A percentile compares a stretch with the other conserved stretches of the same genome.
Conservation (phyloP, 2,888 invertebrate genomes). For the Callosobruchus maculatus region DNA sequence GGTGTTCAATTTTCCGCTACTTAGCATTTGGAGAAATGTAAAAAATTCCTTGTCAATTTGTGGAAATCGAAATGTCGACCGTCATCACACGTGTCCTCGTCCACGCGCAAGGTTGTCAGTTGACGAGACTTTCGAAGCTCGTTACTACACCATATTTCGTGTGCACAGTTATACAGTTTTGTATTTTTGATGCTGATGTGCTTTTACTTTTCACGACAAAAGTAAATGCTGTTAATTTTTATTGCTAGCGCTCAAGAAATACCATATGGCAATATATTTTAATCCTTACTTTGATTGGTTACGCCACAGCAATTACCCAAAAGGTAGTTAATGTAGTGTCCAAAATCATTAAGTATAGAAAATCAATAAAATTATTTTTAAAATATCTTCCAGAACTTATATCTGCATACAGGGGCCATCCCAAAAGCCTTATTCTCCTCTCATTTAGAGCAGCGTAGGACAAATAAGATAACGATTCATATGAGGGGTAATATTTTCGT, state of each 20-base stretch:
- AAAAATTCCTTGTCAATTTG: conserved; percentile 7
- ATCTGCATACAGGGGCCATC: too few relatives aligned
- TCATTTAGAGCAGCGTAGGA: too few relatives aligned
- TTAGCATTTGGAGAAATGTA: not conserved
- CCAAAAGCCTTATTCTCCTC: too few relatives aligned
- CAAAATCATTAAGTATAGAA: too few relatives aligned
- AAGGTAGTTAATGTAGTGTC: too few relatives aligned
- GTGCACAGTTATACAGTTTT: conserved; percentile 34
- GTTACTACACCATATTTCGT: conserved; percentile 51
- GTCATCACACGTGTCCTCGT: conserved; percentile 36
- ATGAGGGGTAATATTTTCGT: too few relatives aligned
- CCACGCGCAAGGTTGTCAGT: conserved; percentile 46
- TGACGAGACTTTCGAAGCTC: conserved; percentile 52
- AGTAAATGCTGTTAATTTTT: not conserved
- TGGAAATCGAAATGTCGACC: conserved; percentile 28
- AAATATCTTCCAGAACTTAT: too few relatives aligned
- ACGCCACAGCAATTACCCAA: too few relatives aligned
- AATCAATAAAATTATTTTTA: too few relatives aligned
- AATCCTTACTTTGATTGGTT: too few relatives aligned
- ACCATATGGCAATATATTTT: not conserved
- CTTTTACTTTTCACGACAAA: not conserved
- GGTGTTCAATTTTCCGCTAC: not conserved
- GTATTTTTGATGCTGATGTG: not conserved
- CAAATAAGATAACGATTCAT: too few relatives aligned
- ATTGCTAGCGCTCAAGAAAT: not conserved